Conservation (phyloP, 2,797 vertebrate genomes). For the Myiothlypis coronata region DNA sequence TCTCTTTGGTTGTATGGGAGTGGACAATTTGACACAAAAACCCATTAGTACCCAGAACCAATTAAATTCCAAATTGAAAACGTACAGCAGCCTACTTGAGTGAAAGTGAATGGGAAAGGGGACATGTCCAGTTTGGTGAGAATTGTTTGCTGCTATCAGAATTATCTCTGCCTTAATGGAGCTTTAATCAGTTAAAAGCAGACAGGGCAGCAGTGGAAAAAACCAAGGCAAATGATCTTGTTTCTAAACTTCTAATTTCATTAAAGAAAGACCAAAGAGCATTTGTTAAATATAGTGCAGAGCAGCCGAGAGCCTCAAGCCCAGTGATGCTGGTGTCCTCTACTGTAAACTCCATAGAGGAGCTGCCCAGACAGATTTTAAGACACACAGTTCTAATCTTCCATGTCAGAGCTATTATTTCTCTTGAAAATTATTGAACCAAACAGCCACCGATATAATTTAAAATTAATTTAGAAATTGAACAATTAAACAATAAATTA, state of each 20-base stretch:
- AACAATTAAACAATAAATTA: background rate
- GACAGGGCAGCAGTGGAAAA: background rate
- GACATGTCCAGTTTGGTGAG: background rate
- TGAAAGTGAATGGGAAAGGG: background rate
- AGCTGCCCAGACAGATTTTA: slow-evolving; percentile 14
- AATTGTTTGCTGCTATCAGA: background rate
- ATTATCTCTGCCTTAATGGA: slow-evolving; percentile 2
- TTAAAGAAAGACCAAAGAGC: background rate
- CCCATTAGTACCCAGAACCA: background rate
- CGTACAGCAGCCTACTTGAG: background rate
- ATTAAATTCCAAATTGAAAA: background rate
- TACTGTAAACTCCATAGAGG: background rate
- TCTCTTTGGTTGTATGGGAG: background rate
- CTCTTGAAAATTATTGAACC: background rate
- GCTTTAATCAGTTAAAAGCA: slow-evolving; percentile 33
- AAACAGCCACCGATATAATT: background rate
- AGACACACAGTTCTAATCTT: background rate
- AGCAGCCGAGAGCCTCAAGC: background rate
- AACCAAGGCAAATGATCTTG: background rate
- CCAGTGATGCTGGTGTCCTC: background rate
- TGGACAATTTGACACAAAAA: background rate
- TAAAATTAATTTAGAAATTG: background rate
- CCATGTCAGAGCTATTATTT: background rate
- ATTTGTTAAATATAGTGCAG: background rate
- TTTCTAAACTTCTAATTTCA: slow-evolving; percentile 43